phyloP scores from a whole-genome alignment of 1,140 invertebrate genomes.

The Pseudomyrmex concolor region DNA sequence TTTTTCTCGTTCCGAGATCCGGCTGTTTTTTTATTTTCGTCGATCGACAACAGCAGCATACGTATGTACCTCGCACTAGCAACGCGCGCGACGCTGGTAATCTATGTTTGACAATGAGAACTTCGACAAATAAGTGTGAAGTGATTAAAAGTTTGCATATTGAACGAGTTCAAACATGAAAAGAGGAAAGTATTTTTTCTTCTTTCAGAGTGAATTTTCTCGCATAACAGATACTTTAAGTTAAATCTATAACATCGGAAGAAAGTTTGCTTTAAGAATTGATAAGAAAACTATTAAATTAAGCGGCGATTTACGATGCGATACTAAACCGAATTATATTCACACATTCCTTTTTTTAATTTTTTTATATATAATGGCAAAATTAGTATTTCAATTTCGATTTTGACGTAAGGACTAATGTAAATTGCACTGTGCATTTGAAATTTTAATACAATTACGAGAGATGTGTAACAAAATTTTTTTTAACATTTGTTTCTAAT shows the following conservation, averaged over 20 bases:
- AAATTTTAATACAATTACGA: no score
- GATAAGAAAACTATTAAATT: constrained; percentile 24
- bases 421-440: not conserved
- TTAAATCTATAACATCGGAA: not conserved
- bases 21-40: not conserved
- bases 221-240: not conserved
- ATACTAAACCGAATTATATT: constrained; percentile 1
- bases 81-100: no score
- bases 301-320: not conserved
- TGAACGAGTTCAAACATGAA: constrained; percentile 5
- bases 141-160: constrained; percentile 37
- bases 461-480: no score
- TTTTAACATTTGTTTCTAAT: no score
- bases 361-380: not conserved
- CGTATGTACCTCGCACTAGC: not conserved
- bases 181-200: not conserved
- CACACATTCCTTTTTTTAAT: no score
- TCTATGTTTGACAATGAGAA: constrained; percentile 43
- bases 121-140: constrained; percentile 36
- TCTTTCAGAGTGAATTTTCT: not conserved
- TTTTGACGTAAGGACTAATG: not conserved
- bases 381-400: not conserved
- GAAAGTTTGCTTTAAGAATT: not conserved
- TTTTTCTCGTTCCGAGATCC: not conserved
- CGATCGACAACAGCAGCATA: not conserved